Evolutionary conservation across 1,140 invertebrate genomes (phyloP).

Genomic region (Lethrus apterus): DNA sequence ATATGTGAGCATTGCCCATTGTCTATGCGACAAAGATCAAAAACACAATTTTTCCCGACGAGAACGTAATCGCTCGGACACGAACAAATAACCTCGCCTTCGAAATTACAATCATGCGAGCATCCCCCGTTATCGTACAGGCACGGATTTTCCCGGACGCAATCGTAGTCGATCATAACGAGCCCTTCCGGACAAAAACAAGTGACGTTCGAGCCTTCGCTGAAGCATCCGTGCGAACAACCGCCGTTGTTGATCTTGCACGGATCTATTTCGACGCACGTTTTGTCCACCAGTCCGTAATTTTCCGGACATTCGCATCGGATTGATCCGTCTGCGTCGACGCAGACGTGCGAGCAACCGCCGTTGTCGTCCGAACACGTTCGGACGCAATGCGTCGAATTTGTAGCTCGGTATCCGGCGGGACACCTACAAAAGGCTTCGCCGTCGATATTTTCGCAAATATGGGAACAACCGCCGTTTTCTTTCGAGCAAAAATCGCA

Average conservation of each 20-base stretch:
- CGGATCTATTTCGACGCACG: constrained; percentile 50
- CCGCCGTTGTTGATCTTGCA: constrained; percentile 54
- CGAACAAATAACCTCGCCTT: constrained; percentile 48
- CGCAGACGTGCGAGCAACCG: constrained; percentile 42
- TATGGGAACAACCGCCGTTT: constrained; percentile 49
- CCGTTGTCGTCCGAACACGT: constrained; percentile 42
- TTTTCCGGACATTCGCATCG: constrained; percentile 44
- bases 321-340: constrained; percentile 23
- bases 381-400: constrained; percentile 42
- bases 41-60: constrained; percentile 29
- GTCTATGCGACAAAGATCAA: constrained; percentile 57
- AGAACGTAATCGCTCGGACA: constrained; percentile 70
- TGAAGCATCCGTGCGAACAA: constrained; percentile 58
- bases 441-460: constrained; percentile 28
- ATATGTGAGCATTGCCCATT: constrained; percentile 57
- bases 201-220: constrained; percentile 50
- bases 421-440: constrained; percentile 26
- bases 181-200: constrained; percentile 48
- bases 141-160: constrained; percentile 49
- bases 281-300: constrained; percentile 43
- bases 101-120: constrained; percentile 39
- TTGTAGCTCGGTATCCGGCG: constrained; percentile 12
- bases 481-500: constrained; percentile 48
- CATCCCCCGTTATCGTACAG: constrained; percentile 47
- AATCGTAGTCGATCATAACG: constrained; percentile 45